Base-by-base conservation (phyloP, 2,113 vertebrate species). In the Bubo bubo region DNA sequence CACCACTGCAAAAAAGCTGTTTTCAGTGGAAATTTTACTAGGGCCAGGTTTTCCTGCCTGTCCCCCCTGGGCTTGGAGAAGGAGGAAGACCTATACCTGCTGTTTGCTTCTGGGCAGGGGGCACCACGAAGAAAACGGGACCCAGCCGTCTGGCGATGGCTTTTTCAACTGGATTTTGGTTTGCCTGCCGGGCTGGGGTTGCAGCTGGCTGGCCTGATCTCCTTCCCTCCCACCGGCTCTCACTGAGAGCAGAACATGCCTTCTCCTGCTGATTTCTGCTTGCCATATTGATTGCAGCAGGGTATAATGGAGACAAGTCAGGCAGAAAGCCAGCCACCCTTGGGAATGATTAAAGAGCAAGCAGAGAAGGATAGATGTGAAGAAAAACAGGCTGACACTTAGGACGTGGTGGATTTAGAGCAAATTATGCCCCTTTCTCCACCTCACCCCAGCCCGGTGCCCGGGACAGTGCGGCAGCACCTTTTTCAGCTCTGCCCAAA, bases 231-330 rank as follows among this genome's bases (percentile, higher is more conserved):
- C 89, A 76, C 86, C 10, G 22, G 76, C 91, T 91, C 91, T 95
- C 91, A 15, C 84, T 37, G 77, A 79, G 91, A 94, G 71, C 86
- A 93, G 95, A 94, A 95, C 93, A 95, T 85, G 95, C 83, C 80
- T 97, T 93, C 94, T 97, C 95, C 94, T 63, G 94, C 95, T 95
- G 95, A 85, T 93, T 95, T 85, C 95, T 95, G 93, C 89, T 95
- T 95, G 95, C 93, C 95, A 93, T 97, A 95, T 95, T 93, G 94
- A 95, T 95, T 97, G 94, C 96, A 93, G 96, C 95, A 83, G 94
- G 94, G 95, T 91, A 89, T 96, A 95, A 97, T 95, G 94, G 95
- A 95, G 95, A 93, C 66, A 89, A 97, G 96, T 91, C 95, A 95
- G 94, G 94, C 96, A 96, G 95, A 94, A 97, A 96, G 97, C 94